Evolutionary conservation across 2,888 invertebrate genomes (phyloP), one percentile per base, ranked within the genome.

Genomic region (Iselma pallidipennis): DNA sequence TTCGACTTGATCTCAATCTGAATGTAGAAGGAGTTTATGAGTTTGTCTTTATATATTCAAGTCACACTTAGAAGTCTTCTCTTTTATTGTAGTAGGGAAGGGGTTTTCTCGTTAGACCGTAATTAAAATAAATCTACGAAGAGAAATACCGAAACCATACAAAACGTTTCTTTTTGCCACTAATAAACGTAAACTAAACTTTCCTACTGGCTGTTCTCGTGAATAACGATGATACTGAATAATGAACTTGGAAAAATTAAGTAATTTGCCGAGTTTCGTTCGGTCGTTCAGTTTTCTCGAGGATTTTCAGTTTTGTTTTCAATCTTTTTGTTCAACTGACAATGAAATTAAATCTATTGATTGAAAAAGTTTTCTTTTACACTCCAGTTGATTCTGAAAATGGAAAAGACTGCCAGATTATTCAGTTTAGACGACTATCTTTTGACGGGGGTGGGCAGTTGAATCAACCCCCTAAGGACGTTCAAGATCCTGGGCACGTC

Each of bases 111-210:
- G 78, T 79, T 78, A 79, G 76, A 71, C 71, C 74, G 75, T 74
- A 78, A 79, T 79, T 79, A 78, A 79, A 79, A 79, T 79, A 78
- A 79, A 79, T 78, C 77, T 75, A 75, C 74, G 42, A 69, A 71
- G 67, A 65, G 68, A 71, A 72, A 72, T 70, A 66, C 70, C 63
- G 14, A 45, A 45, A 49, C 63, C 63, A 60, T 71, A 66, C 70
- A 59, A 69, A 57, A 71, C 54, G 60, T 49, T 51, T 37, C 49
- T 45, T 54, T 49, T 23, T 45, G 21, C 45, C 4, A 50, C 62
- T 56, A 65, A 63, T 65, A 65, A 25, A 63, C 57, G 56, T 53
- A 57, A 55, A 58, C 58, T 58, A 60, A 70, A 68, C 52, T 65
- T 68, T 67, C 65, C 68, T 59, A 59, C 57, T 55, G 59, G 57